phyloP scores from a whole-genome alignment of 2,113 vertebrate genomes.

The Glaucidium brasilianum region DNA sequence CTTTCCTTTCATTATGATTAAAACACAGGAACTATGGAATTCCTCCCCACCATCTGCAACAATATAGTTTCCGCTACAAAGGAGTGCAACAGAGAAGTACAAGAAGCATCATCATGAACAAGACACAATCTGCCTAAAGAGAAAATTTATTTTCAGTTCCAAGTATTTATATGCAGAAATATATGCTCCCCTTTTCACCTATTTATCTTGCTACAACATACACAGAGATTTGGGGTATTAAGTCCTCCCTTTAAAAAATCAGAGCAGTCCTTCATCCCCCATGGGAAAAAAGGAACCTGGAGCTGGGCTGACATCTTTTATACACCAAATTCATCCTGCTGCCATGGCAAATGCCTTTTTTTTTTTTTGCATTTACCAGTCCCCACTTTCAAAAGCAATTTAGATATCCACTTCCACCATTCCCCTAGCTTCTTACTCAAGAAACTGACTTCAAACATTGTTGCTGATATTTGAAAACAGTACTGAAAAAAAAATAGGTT shows the following conservation, averaged over 20 bases:
- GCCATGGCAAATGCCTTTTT: background rate
- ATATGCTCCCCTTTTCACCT: background rate
- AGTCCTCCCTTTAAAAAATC: background rate
- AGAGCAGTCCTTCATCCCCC: background rate
- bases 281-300: background rate
- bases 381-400: background rate
- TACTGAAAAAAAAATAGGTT: background rate
- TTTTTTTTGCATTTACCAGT: background rate
- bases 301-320: background rate
- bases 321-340: background rate
- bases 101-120: fast-evolving
- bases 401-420: background rate
- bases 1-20: background rate
- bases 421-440: background rate
- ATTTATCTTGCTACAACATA: background rate
- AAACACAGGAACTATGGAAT: background rate
- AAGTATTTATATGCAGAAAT: background rate
- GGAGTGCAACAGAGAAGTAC: background rate
- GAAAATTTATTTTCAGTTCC: background rate
- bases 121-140: background rate
- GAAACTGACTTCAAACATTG: background rate
- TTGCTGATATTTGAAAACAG: background rate
- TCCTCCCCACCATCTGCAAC: background rate
- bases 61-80: background rate
- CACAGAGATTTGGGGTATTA: background rate